Base-by-base conservation (phyloP, 2,888 invertebrate species). In the Melipona beecheii region DNA sequence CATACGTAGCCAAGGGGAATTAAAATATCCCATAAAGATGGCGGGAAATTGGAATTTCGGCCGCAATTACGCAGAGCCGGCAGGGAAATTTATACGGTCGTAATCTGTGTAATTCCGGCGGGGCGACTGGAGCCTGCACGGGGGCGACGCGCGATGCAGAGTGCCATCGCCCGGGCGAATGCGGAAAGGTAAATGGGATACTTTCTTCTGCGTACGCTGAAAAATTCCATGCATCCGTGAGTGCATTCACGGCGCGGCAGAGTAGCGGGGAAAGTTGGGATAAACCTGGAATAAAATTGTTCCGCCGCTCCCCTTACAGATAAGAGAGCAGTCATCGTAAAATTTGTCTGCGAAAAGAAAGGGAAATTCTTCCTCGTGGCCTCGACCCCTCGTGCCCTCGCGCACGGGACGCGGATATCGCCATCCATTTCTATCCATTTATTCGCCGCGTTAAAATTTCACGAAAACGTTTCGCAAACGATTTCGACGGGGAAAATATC, bases 141-240 rank as follows among this genome's bases (percentile, higher is more conserved):
- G 31, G 58, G 64, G 43, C 58, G 19, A 71, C 54, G 66, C 80
- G 50, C 70, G 65, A 50, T 54, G 66, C 66, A 54, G 27, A 68
- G 76, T 50, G 70, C 49, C 73, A 71, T 82, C 74, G 31, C 15
- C 43, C 43, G 13, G 11, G 60, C 68, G 60, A 74, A 69, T 65
- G 50, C 24, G 52, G 60, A 71, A 43, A 71, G 71, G 77, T 77
- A 75, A 78, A 74, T 76, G 56, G 77, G 70, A 71, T 83, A 83
- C 77, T 78, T 78, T 72, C 65, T 75, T 72, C 58, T 52, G 73
- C 50, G 64, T 75, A 49, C 65, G 66, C 79, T 86, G 86, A 85
- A 85, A 86, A 86, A 86, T 86, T 86, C 86, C 77, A 86, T 86
- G 86, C 85, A 86, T 86, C 82, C 76, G 77, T 82, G 79, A 86